Conservation (phyloP, 2,797 vertebrate genomes). For the Protonibea diacanthus region DNA sequence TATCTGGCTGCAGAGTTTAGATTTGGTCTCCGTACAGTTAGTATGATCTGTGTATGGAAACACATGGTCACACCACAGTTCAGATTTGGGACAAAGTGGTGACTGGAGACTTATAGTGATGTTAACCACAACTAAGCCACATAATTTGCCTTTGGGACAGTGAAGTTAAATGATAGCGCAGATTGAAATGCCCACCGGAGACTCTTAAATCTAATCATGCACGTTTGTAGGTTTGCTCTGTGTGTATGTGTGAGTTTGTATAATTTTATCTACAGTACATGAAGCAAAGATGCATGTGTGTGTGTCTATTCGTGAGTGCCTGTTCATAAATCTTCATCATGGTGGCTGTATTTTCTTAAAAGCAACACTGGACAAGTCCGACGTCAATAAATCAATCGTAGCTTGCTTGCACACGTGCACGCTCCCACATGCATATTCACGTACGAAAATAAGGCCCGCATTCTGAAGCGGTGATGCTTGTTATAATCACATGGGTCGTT, state of each 20-base stretch:
- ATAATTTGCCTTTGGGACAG: neutral
- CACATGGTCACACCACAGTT: slow-evolving; percentile 31
- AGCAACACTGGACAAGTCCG: slow-evolving; percentile 29
- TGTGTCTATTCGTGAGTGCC: slow-evolving; percentile 9
- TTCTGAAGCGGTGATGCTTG: slow-evolving; percentile 64
- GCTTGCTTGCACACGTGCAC: slow-evolving; percentile 22
- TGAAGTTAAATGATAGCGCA: slow-evolving; percentile 40
- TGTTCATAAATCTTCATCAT: slow-evolving; percentile 57
- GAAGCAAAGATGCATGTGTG: slow-evolving; percentile 10
- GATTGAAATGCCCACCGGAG: slow-evolving; percentile 23
- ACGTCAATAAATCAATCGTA: slow-evolving; percentile 63
- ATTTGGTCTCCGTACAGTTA: slow-evolving; percentile 36
- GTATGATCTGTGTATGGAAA: slow-evolving; percentile 50
- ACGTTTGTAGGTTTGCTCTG: slow-evolving; percentile 6
- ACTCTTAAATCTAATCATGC: slow-evolving; percentile 41
- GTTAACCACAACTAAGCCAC: slow-evolving; percentile 17
- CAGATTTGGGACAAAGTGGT: slow-evolving; percentile 26
- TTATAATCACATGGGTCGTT: slow-evolving; percentile 65
- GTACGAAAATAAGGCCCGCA: slow-evolving; percentile 53
- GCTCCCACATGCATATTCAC: slow-evolving; percentile 23
- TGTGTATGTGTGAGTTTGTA: slow-evolving; percentile 10
- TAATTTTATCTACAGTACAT: neutral
- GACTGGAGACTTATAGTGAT: slow-evolving; percentile 16
- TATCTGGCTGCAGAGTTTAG: neutral
- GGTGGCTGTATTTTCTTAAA: slow-evolving; percentile 32